Conservation (phyloP, 1,140 invertebrate genomes). For the Lepidurus packardi region DNA sequence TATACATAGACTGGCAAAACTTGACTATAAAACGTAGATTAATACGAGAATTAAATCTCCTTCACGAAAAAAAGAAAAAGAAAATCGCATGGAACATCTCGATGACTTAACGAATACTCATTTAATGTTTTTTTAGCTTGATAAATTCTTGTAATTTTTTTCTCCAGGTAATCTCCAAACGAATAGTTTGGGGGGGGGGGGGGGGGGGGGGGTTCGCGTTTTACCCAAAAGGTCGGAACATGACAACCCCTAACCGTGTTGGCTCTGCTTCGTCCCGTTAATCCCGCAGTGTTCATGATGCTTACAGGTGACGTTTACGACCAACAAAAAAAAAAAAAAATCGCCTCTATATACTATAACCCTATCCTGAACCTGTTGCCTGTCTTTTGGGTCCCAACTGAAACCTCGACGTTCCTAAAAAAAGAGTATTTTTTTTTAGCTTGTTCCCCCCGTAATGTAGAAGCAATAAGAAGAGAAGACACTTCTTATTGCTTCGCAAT, state of each 20-base stretch:
- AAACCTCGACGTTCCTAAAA: not conserved
- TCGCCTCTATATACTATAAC: not conserved
- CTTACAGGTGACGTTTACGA: conserved; percentile 21
- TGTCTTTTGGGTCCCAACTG: not conserved
- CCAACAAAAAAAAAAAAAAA: not conserved
- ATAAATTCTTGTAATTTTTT: too few relatives aligned
- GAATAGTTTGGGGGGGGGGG: not conserved
- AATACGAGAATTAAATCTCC: not conserved
- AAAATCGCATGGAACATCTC: not conserved
- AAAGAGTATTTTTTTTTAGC: not conserved
- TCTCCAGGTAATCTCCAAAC: too few relatives aligned
- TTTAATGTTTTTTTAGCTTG: too few relatives aligned
- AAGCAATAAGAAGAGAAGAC: too few relatives aligned
- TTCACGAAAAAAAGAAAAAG: not conserved
- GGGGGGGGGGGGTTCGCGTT: too few relatives aligned
- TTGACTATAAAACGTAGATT: not conserved
- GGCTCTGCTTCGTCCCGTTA: conserved; percentile 17
- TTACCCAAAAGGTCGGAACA: not conserved
- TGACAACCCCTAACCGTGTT: conserved; percentile 18
- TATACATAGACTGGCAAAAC: not conserved
- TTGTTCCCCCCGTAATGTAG: not conserved
- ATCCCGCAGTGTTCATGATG: conserved; percentile 18
- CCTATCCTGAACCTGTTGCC: not conserved
- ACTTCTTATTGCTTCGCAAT: not conserved
- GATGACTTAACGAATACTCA: too few relatives aligned